Base-by-base conservation (phyloP, 2,888 invertebrate genomes). In the Elgonia sp. region DNA sequence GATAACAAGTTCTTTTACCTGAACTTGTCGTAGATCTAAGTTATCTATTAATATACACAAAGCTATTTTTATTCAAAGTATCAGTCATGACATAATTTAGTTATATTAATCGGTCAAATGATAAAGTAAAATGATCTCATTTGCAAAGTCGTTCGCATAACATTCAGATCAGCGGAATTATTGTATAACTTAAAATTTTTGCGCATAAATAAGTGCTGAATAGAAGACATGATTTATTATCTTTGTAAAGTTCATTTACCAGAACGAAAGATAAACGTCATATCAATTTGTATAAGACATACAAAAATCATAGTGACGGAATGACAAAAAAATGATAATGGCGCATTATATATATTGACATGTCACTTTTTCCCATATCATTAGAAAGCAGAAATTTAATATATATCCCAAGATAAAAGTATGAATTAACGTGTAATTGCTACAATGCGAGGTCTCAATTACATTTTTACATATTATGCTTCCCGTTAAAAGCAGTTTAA, bases 361-460 rank as follows among this genome's bases (percentile, higher is more conserved):
- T 75, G 75, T 62, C 46, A 50, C 20, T 57, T 46, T 40, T 75
- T 20, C n/a, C 39, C 46, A 57, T 75, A 21, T 37, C 29, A 75
- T 75, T 75, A 75, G 75, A 75, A 75, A 76, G 75, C 62, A 65
- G 50, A 65, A 65, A 76, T 65, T 76, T 21, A 37, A 76, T 76
- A 29, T 29, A 29, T 29, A 76, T 60, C 20, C 16, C 20, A 20
- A 62, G 37, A 75, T 62, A 75, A 57, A 75, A 46, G 62, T 62
- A 76, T 39, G 39, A 63, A 65, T 76, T 63, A 76, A 50, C 20
- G 21, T 53, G 37, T 76, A 76, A 76, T 53, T 76, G 39, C 53
- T 53, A 65, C 75, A 63, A 75, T 73, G 42, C 42, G 16, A 42
- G 8, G 72, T 40, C 50, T 20, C 72, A 72, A 72, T 72, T 55